Percentiles rank a stretch among this genome's conserved stretches.
Conservation (phyloP, 2,797 vertebrate species). For the Enteromius argenteus region DNA sequence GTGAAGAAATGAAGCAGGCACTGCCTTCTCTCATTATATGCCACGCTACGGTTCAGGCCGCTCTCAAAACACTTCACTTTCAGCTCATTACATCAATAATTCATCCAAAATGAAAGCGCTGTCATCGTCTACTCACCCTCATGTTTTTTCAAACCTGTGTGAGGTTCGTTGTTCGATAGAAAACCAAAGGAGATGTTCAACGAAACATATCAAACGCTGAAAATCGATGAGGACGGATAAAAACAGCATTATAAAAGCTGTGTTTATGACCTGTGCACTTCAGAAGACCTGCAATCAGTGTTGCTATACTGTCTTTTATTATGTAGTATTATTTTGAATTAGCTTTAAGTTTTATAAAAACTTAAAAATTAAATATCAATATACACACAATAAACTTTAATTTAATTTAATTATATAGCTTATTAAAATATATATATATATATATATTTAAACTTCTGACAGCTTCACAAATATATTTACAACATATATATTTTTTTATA, state of each 20-base stretch:
- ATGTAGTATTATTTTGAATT: background rate
- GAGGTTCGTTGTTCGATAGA: background rate
- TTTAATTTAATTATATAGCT: too few species aligned
- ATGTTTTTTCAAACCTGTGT: background rate
- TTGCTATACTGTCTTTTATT: background rate
- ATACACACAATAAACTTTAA: too few species aligned
- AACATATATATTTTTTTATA: too few species aligned
- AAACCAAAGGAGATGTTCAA: background rate
- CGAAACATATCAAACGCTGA: background rate
- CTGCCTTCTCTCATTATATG: background rate
- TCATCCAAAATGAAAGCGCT: background rate
- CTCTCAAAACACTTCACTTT: background rate
- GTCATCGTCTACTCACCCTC: background rate
- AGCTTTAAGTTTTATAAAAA: background rate
- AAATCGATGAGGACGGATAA: background rate
- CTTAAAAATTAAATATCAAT: too few species aligned
- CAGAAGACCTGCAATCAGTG: background rate
- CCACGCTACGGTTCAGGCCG: background rate
- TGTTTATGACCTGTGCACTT: background rate
- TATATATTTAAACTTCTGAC: too few species aligned
- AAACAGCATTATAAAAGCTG: background rate
- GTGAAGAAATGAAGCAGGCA: background rate
- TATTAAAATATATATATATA: too few species aligned
- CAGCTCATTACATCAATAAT: background rate
- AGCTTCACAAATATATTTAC: too few species aligned